Percentiles rank a stretch among this genome's conserved stretches.
Conservation (phyloP, 2,113 vertebrate genomes). For the Amblyornis subalaris region DNA sequence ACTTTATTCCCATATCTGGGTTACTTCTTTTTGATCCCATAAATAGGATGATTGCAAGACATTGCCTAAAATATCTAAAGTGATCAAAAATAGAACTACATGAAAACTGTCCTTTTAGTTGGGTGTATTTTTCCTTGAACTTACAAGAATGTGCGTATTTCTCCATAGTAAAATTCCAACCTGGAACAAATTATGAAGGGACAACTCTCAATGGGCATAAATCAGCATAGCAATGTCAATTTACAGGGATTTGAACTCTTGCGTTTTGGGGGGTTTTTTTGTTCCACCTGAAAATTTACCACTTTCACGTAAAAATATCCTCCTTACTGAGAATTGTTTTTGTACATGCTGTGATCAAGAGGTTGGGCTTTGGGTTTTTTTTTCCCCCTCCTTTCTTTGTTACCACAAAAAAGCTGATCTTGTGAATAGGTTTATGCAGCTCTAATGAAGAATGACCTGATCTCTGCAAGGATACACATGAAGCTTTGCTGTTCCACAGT, state of each 20-base stretch:
- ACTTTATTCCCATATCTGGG: slow-evolving; percentile 36
- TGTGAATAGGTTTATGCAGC: slow-evolving; percentile 41
- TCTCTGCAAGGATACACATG: slow-evolving; percentile 50
- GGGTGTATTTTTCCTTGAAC: not conserved
- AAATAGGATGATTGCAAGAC: slow-evolving; percentile 30
- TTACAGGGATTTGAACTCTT: slow-evolving; percentile 5
- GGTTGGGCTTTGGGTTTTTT: not conserved
- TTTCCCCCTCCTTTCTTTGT: not conserved
- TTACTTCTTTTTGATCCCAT: slow-evolving; percentile 44
- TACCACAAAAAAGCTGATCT: not conserved
- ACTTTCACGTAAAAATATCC: not conserved
- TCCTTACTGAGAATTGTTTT: not conserved
- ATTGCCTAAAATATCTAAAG: slow-evolving; percentile 10
- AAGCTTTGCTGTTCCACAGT: slow-evolving; percentile 62
- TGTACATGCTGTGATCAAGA: not conserved
- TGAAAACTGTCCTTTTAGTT: not conserved
- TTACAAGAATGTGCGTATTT: not conserved
- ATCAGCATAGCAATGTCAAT: slow-evolving; percentile 50
- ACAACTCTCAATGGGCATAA: slow-evolving; percentile 37
- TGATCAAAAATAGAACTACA: slow-evolving; percentile 15
- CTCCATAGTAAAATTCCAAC: slow-evolving; percentile 30
- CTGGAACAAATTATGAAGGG: slow-evolving; percentile 54
- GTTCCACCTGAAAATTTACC: slow-evolving; percentile 7
- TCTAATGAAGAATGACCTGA: slow-evolving; percentile 65
- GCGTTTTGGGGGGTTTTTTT: not conserved